phyloP scores from a whole-genome alignment of 2,888 invertebrate genomes.

The Acleris laterana region DNA sequence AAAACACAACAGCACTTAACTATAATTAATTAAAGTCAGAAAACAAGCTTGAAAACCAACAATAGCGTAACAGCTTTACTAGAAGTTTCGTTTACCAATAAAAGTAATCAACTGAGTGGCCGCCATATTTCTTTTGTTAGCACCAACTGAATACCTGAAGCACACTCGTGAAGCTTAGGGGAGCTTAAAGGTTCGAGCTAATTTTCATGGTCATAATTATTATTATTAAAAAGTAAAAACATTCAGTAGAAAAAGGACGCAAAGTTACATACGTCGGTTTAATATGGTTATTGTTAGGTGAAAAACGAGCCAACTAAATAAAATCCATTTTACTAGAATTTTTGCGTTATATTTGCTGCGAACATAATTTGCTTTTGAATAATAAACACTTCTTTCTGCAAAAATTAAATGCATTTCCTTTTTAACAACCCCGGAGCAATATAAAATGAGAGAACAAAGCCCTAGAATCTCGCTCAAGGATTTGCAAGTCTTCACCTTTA shows the following conservation, averaged over 20 bases:
- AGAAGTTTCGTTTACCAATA: conserved; percentile 27
- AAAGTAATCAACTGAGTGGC: conserved; percentile 25
- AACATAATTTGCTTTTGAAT: too few species aligned
- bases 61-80: conserved; percentile 4
- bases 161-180: conserved; percentile 10
- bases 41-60: not conserved
- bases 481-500: not conserved
- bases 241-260: not conserved
- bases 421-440: not conserved
- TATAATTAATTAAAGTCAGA: conserved; percentile 14
- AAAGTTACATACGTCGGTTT: too few species aligned
- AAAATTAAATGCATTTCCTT: too few species aligned
- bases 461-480: not conserved
- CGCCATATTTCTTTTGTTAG: conserved; percentile 30
- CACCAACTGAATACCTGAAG: conserved; percentile 20
- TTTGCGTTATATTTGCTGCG: too few species aligned
- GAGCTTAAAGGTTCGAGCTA: not conserved
- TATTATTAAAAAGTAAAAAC: not conserved
- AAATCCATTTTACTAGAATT: too few species aligned
- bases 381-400: too few species aligned
- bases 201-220: not conserved
- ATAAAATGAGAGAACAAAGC: not conserved
- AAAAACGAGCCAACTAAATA: too few species aligned
- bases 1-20: not conserved
- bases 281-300: too few species aligned